phyloP scores from a whole-genome alignment of 1,140 invertebrate genomes.

The Temnothorax longispinosus region DNA sequence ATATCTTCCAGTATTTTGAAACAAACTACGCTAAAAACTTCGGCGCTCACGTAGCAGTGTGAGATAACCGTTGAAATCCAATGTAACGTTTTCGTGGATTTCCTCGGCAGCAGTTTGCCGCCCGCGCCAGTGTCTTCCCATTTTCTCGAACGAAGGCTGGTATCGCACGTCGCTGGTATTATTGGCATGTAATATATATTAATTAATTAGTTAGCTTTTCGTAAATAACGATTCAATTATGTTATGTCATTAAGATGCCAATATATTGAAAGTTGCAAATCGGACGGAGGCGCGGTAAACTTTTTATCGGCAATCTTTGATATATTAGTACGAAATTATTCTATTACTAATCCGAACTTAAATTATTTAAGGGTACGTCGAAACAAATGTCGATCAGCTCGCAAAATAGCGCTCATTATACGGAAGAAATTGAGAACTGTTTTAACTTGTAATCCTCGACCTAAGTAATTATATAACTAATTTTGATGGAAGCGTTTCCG shows the following conservation, averaged over 20 bases:
- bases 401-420: background rate
- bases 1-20: constrained; percentile 36
- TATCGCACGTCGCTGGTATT: background rate
- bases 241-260: background rate
- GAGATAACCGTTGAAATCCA: constrained; percentile 25
- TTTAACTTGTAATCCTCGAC: background rate
- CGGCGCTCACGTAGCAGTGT: background rate
- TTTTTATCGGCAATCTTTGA: background rate
- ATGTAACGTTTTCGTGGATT: background rate
- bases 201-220: background rate
- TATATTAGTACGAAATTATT: background rate
- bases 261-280: background rate
- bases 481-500: background rate
- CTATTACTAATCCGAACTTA: background rate
- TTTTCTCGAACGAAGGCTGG: background rate
- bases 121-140: background rate
- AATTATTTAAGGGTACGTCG: background rate
- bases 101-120: background rate
- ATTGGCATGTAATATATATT: background rate
- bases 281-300: background rate
- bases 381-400: background rate
- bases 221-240: constrained; percentile 20
- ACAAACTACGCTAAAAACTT: constrained; percentile 6
- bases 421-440: background rate
- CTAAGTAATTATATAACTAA: background rate